Base-by-base conservation (phyloP, 2,113 vertebrate species). In the Coryphaenoides rupestris region DNA sequence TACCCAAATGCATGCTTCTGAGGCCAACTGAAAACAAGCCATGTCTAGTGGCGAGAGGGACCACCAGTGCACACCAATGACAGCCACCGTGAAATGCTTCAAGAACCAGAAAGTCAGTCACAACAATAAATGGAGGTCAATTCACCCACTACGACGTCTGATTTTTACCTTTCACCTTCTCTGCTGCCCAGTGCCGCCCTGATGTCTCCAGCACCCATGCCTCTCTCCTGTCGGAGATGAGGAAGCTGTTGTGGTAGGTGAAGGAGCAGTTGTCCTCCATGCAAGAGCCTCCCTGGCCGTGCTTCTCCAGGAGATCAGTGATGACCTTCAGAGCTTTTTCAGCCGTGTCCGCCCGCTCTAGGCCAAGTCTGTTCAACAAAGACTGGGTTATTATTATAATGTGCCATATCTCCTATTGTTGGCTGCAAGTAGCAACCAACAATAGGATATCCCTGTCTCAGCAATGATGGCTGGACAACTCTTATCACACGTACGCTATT, bases 171-270 rank as follows among this genome's bases (percentile, higher is more conserved):
- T 86, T 54, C 56, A 91, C 77, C 90, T 86, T 94, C 81, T 98
- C 96, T 66, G 96, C 95, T 64, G 94, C 96, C 96, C 96, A 98
- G 76, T 93, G 80, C 76, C 92, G 94, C 65, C 93, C 95, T 47
- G 94, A 90, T 2, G 95, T 98, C 81, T 99, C 96, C 86, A 99
- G 89, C 79, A 98, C 86, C 96, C 96, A 99, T 0, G 95, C 95
- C 81, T 96, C 95, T 19, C 83, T 93, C 79, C 93, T 90, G 88
- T 98, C 96, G 0, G 92, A 93, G 86, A 99, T 93, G 56, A 99
- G 90, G 87, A 99, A 99, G 75, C 95, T 97, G 89, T 99, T 99
- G 87, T 98, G 88, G 84, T 99, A 98, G 16, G 90, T 94, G 84
- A 97, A 95, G 28, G 66, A 62, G 80, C 87, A 86, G 1, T 87